A percentile compares a stretch with the other conserved stretches of the same genome.
These are phyloP conservation scores for Sebastiscus tertius DNA, from an alignment of 2,797 vertebrate species.

Conservation along the genomic window DNA sequence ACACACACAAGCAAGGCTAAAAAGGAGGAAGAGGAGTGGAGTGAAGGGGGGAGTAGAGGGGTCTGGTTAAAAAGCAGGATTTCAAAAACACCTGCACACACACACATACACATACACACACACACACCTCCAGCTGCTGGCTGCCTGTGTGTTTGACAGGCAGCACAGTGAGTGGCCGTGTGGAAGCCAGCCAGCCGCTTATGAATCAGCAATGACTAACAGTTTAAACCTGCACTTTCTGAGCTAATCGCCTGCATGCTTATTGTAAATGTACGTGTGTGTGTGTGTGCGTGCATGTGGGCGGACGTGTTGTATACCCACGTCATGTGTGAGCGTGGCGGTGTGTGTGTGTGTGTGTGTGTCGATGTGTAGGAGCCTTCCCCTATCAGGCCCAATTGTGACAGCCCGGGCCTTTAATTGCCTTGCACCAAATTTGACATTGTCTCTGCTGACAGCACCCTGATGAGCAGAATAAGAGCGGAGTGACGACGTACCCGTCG, in stretches of 20 bases:
- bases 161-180: slow-evolving; percentile 57
- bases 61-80: slow-evolving; percentile 54
- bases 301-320: slow-evolving; percentile 18
- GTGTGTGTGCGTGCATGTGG: slow-evolving; percentile 1
- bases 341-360: neutral
- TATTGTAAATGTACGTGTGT: slow-evolving; percentile 37
- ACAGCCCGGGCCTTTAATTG: slow-evolving; percentile 67
- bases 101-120: neutral
- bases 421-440: slow-evolving; percentile 70
- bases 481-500: slow-evolving; percentile 50
- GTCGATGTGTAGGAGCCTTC: slow-evolving; percentile 14
- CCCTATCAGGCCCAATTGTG: slow-evolving; percentile 57
- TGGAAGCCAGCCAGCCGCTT: slow-evolving; percentile 67
- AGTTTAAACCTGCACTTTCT: slow-evolving; percentile 63
- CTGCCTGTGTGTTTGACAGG: slow-evolving; percentile 67
- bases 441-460: slow-evolving; percentile 64
- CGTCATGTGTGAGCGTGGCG: neutral
- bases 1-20: neutral
- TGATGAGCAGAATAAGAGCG: slow-evolving; percentile 52
- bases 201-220: slow-evolving; percentile 77
- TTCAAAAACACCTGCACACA: slow-evolving; percentile 70
- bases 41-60: neutral
- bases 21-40: slow-evolving; percentile 12
- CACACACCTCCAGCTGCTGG: slow-evolving; percentile 55
- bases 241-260: slow-evolving; percentile 64